Evolutionary conservation across 2,113 vertebrate genomes (phyloP), one percentile per base, ranked within the genome.

Genomic region (Plestiodon gilberti): DNA sequence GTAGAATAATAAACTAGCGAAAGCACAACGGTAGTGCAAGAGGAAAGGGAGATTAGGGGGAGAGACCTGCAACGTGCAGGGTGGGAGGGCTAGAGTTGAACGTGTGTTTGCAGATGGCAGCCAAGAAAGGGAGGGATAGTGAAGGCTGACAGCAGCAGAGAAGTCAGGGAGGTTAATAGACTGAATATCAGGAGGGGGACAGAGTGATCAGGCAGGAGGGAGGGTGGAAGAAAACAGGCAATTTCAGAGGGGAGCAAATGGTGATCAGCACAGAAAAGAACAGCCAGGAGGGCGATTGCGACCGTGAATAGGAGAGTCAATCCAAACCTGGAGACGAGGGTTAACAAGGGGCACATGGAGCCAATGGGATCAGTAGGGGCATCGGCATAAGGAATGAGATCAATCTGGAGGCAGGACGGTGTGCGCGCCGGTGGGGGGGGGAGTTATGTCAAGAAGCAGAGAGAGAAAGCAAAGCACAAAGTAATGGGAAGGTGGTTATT

Each of bases 211-310:
- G 55, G 20, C 3, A 0, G 5, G 1, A 87, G 83, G 38, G 55
- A 0, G 73, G 87, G 18, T n/a, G 59, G 59, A 77, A 73, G 76
- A 43, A 65, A 71, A 55, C 40, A 81, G 43, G 85, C 70, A 75
- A 75, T 87, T 87, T 87, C 79, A 65, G 40, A 14, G 15, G 25
- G 69, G 59, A 86, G 40, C n/a, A 74, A n/a, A 69, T 40, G 81
- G 25, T 30, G 28, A 75, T 52, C 43, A 7, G 48, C 73, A 62
- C 14, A 71, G 74, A 17, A 62, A 18, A 61, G 65, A 89, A 25
- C 22, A 78, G 57, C 2, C 18, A 20, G 83, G 83, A 76, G 80
- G 48, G 28, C 1, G 62, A 20, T 14, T 22, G 20, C 65, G 7
- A 15, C 62, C 17, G 8, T n/a, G 69, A 81, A 9, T 33, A 40